A percentile compares a stretch with the other conserved stretches of the same genome.
phyloP scores from a whole-genome alignment of 2,888 invertebrate species.

The Microctonus aethiopoides region DNA sequence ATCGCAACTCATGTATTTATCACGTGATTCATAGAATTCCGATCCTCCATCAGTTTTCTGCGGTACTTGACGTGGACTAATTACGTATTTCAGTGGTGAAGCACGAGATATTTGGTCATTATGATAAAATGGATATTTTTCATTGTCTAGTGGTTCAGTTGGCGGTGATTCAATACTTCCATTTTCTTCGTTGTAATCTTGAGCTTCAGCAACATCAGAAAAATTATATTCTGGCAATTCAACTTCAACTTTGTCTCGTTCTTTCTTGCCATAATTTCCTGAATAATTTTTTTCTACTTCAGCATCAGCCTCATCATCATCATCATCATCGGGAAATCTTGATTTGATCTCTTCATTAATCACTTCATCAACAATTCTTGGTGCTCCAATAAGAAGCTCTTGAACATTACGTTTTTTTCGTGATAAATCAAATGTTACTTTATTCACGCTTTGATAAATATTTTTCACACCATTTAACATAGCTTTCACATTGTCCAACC shows the following conservation, averaged over 20 bases:
- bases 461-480: slow-evolving; percentile 32
- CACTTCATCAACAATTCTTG: slow-evolving; percentile 46
- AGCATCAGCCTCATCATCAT: slow-evolving; percentile 61
- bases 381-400: slow-evolving; percentile 50
- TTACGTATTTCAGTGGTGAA: slow-evolving; percentile 76
- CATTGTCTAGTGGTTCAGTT: slow-evolving; percentile 39
- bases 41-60: slow-evolving; percentile 74
- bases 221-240: slow-evolving; percentile 54
- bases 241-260: slow-evolving; percentile 47
- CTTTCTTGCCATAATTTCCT: slow-evolving; percentile 23
- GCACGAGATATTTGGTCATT: slow-evolving; percentile 67
- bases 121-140: slow-evolving; percentile 78
- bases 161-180: slow-evolving; percentile 27
- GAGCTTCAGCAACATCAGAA: slow-evolving; percentile 47
- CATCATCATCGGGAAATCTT: slow-evolving; percentile 56
- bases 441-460: slow-evolving; percentile 12
- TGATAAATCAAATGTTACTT: slow-evolving; percentile 28
- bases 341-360: slow-evolving; percentile 56
- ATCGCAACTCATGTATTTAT: slow-evolving; percentile 60
- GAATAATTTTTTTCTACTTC: slow-evolving; percentile 53
- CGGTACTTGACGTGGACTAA: slow-evolving; percentile 74
- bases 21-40: slow-evolving; percentile 78
- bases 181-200: slow-evolving; percentile 40
- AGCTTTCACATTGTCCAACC: slow-evolving; percentile 52
- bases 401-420: slow-evolving; percentile 37